phyloP scores from a whole-genome alignment of 1,140 invertebrate genomes.

The Drosophila dunni region DNA sequence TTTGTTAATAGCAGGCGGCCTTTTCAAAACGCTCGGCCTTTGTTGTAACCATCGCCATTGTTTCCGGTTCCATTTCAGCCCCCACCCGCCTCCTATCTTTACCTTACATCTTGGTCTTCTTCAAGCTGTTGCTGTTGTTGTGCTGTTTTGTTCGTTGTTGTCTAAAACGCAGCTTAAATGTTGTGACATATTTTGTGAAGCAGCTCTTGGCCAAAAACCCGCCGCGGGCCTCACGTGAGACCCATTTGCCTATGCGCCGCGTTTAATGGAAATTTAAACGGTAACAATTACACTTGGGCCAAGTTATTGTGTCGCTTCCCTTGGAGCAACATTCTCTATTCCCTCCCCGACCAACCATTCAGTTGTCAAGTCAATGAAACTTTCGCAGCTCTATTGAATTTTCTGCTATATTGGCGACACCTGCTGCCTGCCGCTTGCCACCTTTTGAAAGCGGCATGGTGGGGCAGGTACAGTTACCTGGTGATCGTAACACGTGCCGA shows the following conservation, averaged over 20 bases:
- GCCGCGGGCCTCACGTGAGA: conserved; percentile 30
- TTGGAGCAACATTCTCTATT: no score
- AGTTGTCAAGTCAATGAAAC: conserved; percentile 78
- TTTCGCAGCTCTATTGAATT: conserved; percentile 73
- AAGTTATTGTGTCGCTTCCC: conserved; percentile 35
- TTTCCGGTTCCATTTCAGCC: conserved; percentile 21
- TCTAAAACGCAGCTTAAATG: conserved; percentile 65
- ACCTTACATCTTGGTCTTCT: background rate
- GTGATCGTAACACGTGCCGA: conserved; percentile 44
- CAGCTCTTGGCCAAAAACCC: conserved; percentile 10
- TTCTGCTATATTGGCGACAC: conserved; percentile 61
- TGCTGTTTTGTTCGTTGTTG: conserved; percentile 46
- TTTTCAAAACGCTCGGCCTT: conserved; percentile 53
- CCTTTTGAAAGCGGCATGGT: background rate
- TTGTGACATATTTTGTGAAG: conserved; percentile 73
- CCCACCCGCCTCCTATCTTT: background rate
- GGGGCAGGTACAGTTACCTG: background rate
- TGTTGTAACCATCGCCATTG: conserved; percentile 47
- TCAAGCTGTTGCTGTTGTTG: conserved; percentile 25
- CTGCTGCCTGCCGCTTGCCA: conserved; percentile 37
- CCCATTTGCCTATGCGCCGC: conserved; percentile 53
- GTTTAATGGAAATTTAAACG: conserved; percentile 82
- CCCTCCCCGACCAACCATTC: background rate
- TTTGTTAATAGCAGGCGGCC: conserved; percentile 80
- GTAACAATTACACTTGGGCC: conserved; percentile 72